Base-by-base conservation (phyloP, 2,113 vertebrate genomes). In the Chinchilla lanigera region DNA sequence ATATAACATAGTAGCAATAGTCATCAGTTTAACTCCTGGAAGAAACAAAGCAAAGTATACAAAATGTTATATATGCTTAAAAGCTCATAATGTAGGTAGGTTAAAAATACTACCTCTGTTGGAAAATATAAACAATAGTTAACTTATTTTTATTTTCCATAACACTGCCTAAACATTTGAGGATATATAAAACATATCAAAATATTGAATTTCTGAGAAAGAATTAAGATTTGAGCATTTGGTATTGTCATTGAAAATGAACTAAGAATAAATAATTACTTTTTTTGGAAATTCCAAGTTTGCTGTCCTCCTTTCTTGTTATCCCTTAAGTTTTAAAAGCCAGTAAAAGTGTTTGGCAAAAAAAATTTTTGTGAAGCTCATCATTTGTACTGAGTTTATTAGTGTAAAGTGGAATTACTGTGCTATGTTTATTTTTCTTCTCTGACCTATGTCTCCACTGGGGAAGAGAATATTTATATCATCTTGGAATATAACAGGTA, bases 151-250 rank as follows among this genome's bases (percentile, higher is more conserved):
- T 82, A 12, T 22, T 63, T 94, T 86, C 61, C 6, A 7, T 52
- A 69, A 14, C 63, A 9, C 0, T 83, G 3, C 11, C 13, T 95
- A 90, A 90, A 90, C 7, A 80, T 50, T 52, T 93, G 33, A 67
- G 4, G 17, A 38, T 82, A 52, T 47, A 24, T 13, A 90, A 83
- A 44, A 91, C 22, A 56, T 67, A 6, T 89, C 50, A 93, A 54
- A 93, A 50, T 92, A 61, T 65, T 75, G 58, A 60, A n/a, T 86
- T 60, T 92, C 47, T 75, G 14, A 77, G 67, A 92, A 91, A 83
- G 0, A 41, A 85, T 12, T 28, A 67, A 58, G 14, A 10, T 4
- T 1, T 30, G 87, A 20, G 16, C 6, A 71, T 93, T 93, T 94
- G n/a, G 22, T 77, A 50, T 95, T 60, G 5, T 41, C 41, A 35